Evolutionary conservation across 2,888 invertebrate species (phyloP).

Genomic region (Zygogramma bicolorata): DNA sequence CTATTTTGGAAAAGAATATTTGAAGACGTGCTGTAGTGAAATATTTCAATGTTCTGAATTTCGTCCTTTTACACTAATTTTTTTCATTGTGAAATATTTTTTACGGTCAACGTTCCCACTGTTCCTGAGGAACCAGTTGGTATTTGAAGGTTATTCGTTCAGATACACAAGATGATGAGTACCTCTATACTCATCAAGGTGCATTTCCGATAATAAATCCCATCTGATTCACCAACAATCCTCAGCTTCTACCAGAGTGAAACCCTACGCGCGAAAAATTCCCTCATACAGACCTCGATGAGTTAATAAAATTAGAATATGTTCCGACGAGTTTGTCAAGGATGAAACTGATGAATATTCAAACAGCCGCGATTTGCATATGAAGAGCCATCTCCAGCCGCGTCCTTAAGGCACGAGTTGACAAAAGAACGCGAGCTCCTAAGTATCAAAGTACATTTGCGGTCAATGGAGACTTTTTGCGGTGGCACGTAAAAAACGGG

Average conservation of each 20-base stretch:
- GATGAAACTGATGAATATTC: slow-evolving; percentile 63
- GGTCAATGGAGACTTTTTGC: slow-evolving; percentile 20
- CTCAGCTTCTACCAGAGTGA: neutral
- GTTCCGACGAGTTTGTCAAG: slow-evolving; percentile 55
- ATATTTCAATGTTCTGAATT: too few relatives aligned
- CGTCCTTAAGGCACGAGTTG: slow-evolving; percentile 44
- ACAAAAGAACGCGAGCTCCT: slow-evolving; percentile 45
- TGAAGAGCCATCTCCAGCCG: slow-evolving; percentile 57
- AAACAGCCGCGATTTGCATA: slow-evolving; percentile 61
- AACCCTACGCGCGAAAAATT: neutral
- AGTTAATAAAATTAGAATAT: slow-evolving; percentile 56
- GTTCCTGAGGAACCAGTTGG: too few relatives aligned
- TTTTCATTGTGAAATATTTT: too few relatives aligned
- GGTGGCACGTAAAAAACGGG: slow-evolving; percentile 10
- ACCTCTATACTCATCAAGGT: too few relatives aligned
- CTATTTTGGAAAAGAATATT: too few relatives aligned
- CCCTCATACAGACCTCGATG: slow-evolving; percentile 24
- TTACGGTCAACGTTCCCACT: too few relatives aligned
- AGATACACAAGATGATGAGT: too few relatives aligned
- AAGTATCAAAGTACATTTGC: slow-evolving; percentile 46
- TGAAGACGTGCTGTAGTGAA: too few relatives aligned
- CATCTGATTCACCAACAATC: too few relatives aligned
- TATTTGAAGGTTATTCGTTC: too few relatives aligned
- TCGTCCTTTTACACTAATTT: too few relatives aligned
- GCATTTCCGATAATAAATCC: neutral